These are phyloP conservation scores for Candidula unifasciata DNA, from an alignment of 2,888 invertebrate genomes.

Conservation along the genomic window DNA sequence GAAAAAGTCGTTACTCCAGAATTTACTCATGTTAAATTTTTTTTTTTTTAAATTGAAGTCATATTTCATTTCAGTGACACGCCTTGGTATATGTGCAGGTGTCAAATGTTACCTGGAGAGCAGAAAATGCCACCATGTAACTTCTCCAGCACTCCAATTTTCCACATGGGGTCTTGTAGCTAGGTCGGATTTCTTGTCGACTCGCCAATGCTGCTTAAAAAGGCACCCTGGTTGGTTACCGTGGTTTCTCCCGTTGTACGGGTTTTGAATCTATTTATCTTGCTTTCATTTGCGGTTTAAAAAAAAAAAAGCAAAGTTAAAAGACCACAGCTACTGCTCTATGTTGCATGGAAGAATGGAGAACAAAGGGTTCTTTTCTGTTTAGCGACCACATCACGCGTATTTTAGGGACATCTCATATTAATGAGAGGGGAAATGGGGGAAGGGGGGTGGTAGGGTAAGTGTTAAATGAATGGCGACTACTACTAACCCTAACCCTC, in stretches of 20 bases:
- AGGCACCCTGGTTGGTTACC: neutral
- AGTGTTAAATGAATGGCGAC: too few species aligned
- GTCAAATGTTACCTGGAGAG: conserved; percentile 2
- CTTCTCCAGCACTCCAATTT: neutral
- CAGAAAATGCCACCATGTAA: neutral
- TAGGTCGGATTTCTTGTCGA: neutral
- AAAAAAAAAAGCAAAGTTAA: neutral
- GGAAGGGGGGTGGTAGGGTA: too few species aligned
- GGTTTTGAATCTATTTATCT: neutral
- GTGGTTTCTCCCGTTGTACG: neutral
- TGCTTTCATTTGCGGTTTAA: neutral
- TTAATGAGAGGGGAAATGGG: too few species aligned
- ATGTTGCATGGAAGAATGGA: neutral
- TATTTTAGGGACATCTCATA: too few species aligned
- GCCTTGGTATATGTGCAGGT: neutral
- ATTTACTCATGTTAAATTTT: too few species aligned
- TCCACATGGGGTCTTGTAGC: neutral
- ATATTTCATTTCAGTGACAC: neutral
- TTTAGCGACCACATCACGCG: too few species aligned
- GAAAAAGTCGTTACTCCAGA: too few species aligned
- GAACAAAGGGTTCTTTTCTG: too few species aligned
- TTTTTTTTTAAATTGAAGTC: neutral
- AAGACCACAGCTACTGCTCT: neutral
- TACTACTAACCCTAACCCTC: too few species aligned
- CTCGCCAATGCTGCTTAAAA: neutral